Conservation (phyloP, 2,888 invertebrate genomes). For the Drosophila greeni region DNA sequence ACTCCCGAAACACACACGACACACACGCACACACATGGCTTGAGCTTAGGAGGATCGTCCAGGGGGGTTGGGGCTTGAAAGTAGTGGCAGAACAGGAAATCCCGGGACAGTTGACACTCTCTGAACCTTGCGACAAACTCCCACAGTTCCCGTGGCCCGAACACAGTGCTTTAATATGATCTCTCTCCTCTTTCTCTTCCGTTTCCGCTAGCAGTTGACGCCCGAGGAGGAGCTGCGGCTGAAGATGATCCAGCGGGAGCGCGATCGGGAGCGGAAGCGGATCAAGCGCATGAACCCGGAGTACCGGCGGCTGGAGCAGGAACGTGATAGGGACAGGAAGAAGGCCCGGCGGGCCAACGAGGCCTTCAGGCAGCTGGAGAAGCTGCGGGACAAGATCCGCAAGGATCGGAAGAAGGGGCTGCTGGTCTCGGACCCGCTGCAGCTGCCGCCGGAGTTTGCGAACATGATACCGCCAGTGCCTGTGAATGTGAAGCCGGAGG, state of each 20-base stretch:
- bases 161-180: constrained; percentile 64
- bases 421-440: constrained; percentile 70
- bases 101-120: constrained; percentile 33
- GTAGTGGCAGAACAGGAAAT: constrained; percentile 13
- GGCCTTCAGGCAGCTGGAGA: constrained; percentile 75
- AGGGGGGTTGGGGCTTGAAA: constrained; percentile 19
- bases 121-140: constrained; percentile 34
- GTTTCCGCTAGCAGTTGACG: constrained; percentile 66
- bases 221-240: constrained; percentile 76
- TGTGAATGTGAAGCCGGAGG: constrained; percentile 70
- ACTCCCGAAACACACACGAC: constrained; percentile 29
- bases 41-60: constrained; percentile 5
- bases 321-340: constrained; percentile 76
- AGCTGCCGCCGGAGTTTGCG: constrained; percentile 71
- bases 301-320: constrained; percentile 75
- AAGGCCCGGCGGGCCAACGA: constrained; percentile 76
- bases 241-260: constrained; percentile 76
- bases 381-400: constrained; percentile 77
- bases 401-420: constrained; percentile 77
- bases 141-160: constrained; percentile 39
- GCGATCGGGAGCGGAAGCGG: constrained; percentile 77
- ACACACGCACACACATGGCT: constrained; percentile 32
- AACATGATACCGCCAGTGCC: constrained; percentile 70
- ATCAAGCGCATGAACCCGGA: constrained; percentile 77
- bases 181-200: constrained; percentile 27